phyloP scores from a whole-genome alignment of 2,113 vertebrate genomes.

The Microtus richardsoni region DNA sequence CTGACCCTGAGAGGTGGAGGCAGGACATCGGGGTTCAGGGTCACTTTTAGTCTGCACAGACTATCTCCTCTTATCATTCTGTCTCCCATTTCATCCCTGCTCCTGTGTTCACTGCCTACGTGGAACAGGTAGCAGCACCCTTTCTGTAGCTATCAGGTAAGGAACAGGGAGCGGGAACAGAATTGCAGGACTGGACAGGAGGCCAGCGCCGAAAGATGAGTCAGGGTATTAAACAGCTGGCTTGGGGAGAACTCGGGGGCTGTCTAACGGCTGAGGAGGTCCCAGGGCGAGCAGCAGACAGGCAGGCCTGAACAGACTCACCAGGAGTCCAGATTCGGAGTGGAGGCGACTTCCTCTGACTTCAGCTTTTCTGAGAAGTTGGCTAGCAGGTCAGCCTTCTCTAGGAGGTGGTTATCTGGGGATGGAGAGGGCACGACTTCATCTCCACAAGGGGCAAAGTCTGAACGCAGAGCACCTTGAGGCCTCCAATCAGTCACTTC shows the following conservation, averaged over 20 bases:
- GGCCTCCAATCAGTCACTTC: slow-evolving; percentile 53
- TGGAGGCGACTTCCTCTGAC: neutral
- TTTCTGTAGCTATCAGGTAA: neutral
- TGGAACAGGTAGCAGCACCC: neutral
- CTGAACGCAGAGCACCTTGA: neutral
- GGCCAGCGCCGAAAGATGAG: neutral
- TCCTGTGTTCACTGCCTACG: neutral
- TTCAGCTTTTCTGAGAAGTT: slow-evolving; percentile 72
- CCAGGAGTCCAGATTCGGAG: slow-evolving; percentile 43
- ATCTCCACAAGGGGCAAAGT: neutral
- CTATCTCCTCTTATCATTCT: neutral
- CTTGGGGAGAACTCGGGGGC: neutral
- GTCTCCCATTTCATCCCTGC: neutral
- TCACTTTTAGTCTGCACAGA: neutral
- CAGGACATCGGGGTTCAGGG: neutral
- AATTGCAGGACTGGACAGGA: neutral
- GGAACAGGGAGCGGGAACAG: neutral
- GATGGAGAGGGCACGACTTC: neutral
- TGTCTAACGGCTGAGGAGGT: neutral
- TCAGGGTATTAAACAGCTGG: neutral
- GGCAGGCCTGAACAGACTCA: slow-evolving; percentile 60
- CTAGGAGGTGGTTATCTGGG: slow-evolving; percentile 76
- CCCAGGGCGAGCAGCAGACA: neutral
- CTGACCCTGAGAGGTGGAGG: neutral
- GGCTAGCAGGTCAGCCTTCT: slow-evolving; percentile 77